These are phyloP conservation scores for Scaptodrosophila latifasciaeformis DNA, from an alignment of 2,888 invertebrate genomes.

Conservation along the genomic window DNA sequence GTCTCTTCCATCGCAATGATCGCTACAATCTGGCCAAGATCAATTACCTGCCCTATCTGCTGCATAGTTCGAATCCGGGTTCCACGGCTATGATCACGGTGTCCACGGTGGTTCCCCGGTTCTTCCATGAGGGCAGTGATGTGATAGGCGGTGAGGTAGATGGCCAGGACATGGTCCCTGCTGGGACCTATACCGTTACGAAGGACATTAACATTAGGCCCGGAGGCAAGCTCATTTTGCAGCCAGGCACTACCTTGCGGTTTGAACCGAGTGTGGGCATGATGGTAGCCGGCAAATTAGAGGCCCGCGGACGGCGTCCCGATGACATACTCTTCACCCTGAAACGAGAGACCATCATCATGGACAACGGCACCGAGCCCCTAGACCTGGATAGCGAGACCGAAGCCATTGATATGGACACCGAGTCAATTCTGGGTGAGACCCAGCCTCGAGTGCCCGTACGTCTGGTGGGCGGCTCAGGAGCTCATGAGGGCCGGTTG, in stretches of 20 bases:
- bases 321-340: conserved; percentile 87
- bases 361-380: conserved; percentile 78
- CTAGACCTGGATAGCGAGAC: conserved; percentile 74
- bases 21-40: conserved; percentile 96
- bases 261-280: conserved; percentile 96
- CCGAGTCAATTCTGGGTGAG: conserved; percentile 78
- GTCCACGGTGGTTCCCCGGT: conserved; percentile 86
- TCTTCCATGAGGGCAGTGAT: conserved; percentile 82
- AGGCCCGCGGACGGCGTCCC: conserved; percentile 86
- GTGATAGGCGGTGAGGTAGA: conserved; percentile 94
- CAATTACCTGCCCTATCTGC: conserved; percentile 90
- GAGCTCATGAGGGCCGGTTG: conserved; percentile 89
- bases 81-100: conserved; percentile 87
- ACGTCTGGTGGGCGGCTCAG: conserved; percentile 87
- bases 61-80: conserved; percentile 92
- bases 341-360: conserved; percentile 83
- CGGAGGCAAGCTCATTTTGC: conserved; percentile 91
- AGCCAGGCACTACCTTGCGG: conserved; percentile 90
- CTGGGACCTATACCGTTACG: conserved; percentile 92
- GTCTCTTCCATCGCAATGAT: conserved; percentile 90
- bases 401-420: conserved; percentile 75
- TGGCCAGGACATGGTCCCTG: conserved; percentile 87
- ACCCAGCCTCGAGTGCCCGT: conserved; percentile 82
- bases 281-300: conserved; percentile 95
- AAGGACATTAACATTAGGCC: conserved; percentile 96